phyloP scores from a whole-genome alignment of 2,888 invertebrate genomes.

The Oligia strigilis region DNA sequence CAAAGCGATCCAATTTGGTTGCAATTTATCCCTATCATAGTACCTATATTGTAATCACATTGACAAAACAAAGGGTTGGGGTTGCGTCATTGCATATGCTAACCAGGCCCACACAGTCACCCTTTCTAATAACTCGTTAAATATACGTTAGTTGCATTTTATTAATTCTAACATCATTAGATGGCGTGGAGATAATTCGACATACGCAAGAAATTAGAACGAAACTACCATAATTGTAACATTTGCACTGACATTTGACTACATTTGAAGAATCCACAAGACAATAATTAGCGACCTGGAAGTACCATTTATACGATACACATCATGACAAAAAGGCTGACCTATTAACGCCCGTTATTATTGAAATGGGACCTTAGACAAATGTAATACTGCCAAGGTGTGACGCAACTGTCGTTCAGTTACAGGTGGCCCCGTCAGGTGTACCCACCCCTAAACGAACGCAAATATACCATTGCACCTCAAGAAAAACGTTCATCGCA shows the following conservation, averaged over 20 bases:
- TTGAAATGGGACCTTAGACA: constrained; percentile 74
- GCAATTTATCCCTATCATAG: neutral
- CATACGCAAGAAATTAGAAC: constrained; percentile 41
- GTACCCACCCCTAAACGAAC: constrained; percentile 76
- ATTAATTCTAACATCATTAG: constrained; percentile 22
- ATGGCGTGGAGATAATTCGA: constrained; percentile 26
- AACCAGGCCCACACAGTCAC: neutral
- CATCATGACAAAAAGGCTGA: constrained; percentile 65
- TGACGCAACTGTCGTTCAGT: constrained; percentile 81
- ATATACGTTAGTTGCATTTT: neutral
- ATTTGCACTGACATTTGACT: constrained; percentile 58
- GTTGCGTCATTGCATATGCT: neutral
- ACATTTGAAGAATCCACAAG: constrained; percentile 44
- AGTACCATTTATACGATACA: constrained; percentile 59
- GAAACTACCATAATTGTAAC: constrained; percentile 31
- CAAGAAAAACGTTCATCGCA: constrained; percentile 25
- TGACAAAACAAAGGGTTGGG: neutral
- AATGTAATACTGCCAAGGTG: constrained; percentile 77
- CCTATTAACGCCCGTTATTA: constrained; percentile 77
- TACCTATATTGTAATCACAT: neutral
- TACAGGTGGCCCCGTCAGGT: constrained; percentile 85
- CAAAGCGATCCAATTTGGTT: neutral
- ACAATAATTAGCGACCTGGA: constrained; percentile 61
- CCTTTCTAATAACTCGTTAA: neutral
- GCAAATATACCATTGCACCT: constrained; percentile 53